Conservation (phyloP, 2,888 invertebrate species). For the Quadroppia sp. region DNA sequence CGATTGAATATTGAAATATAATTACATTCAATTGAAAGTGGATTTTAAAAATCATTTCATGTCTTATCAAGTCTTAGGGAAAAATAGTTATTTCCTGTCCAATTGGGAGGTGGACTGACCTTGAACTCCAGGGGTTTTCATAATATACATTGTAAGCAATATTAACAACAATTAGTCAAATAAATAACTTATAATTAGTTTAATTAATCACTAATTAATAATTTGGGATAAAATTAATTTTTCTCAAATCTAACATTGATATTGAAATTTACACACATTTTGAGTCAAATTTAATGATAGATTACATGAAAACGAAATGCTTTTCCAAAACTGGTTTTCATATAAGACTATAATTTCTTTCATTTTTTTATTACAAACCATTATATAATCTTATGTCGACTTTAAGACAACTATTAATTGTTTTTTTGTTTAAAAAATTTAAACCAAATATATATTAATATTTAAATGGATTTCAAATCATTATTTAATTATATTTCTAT, state of each 20-base stretch:
- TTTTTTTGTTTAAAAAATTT: too few relatives aligned
- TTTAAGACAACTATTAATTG: too few relatives aligned
- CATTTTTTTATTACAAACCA: neutral
- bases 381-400: neutral
- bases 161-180: neutral
- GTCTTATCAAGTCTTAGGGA: too few relatives aligned
- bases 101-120: too few relatives aligned
- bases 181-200: neutral
- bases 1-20: too few relatives aligned
- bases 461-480: too few relatives aligned
- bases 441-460: too few relatives aligned
- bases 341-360: neutral
- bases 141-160: neutral
- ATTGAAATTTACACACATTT: constrained; percentile 1
- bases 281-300: neutral
- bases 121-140: neutral
- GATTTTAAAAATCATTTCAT: too few relatives aligned
- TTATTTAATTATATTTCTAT: too few relatives aligned
- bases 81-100: too few relatives aligned
- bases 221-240: constrained; percentile 4
- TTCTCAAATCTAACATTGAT: neutral
- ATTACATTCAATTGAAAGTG: too few relatives aligned
- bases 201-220: neutral
- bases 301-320: constrained; percentile 1
- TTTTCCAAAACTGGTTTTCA: neutral